A percentile compares a stretch with the other conserved stretches of the same genome.
Evolutionary conservation across 2,113 vertebrate genomes (phyloP).

Genomic region (Cyprinodon tularosa): DNA sequence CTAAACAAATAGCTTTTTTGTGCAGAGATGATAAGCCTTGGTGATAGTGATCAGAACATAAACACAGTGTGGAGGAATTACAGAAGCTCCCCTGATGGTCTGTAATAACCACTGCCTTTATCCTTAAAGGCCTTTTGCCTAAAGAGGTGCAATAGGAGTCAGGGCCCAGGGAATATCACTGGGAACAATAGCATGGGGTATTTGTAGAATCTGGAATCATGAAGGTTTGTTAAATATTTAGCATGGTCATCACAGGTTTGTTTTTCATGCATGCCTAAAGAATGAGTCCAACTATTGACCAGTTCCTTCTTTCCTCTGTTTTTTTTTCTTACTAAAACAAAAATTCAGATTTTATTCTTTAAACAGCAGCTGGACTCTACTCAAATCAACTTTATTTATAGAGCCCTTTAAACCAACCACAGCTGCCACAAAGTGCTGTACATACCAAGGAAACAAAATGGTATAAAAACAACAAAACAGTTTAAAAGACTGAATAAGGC

Average conservation of each 20-base stretch:
- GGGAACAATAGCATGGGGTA: slow-evolving; percentile 66
- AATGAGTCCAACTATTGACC: slow-evolving; percentile 36
- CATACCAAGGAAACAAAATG: too few relatives aligned
- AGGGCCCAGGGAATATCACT: slow-evolving; percentile 46
- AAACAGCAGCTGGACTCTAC: too few relatives aligned
- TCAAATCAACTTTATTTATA: too few relatives aligned
- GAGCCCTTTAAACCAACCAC: too few relatives aligned
- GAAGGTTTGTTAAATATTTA: slow-evolving; percentile 63
- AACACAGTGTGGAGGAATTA: slow-evolving; percentile 44
- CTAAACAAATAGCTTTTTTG: slow-evolving; percentile 52
- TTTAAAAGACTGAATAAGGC: too few relatives aligned
- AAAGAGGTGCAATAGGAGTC: slow-evolving; percentile 42
- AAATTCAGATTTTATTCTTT: too few relatives aligned
- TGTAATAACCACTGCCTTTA: slow-evolving; percentile 40
- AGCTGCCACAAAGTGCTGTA: too few relatives aligned
- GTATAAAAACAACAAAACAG: too few relatives aligned
- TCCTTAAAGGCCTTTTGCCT: slow-evolving; percentile 15
- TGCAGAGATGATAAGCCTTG: slow-evolving; percentile 5
- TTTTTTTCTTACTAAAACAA: neutral
- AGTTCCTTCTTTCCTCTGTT: neutral
- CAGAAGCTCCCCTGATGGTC: slow-evolving; percentile 26
- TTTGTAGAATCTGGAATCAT: slow-evolving; percentile 70
- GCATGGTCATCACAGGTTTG: slow-evolving; percentile 52
- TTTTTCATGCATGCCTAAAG: slow-evolving; percentile 70
- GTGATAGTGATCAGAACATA: slow-evolving; percentile 55